A percentile compares a stretch with the other conserved stretches of the same genome.
phyloP scores from a whole-genome alignment of 2,113 vertebrate genomes.

The Malurus melanocephalus region DNA sequence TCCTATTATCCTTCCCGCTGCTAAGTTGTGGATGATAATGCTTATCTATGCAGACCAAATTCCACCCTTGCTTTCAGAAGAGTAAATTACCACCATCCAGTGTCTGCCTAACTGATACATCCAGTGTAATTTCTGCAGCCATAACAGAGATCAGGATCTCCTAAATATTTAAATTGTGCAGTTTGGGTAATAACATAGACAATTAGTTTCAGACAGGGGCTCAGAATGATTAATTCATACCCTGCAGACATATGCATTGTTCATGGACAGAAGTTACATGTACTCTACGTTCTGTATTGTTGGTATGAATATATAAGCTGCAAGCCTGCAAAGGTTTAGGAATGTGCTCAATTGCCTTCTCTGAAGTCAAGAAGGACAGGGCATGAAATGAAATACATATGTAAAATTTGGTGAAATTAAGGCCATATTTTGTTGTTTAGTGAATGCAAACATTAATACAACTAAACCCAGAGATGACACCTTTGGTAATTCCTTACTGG shows the following conservation, averaged over 20 bases:
- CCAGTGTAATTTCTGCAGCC: conserved; percentile 6
- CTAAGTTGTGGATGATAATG: not conserved
- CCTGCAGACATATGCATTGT: conserved; percentile 13
- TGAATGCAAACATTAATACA: not conserved
- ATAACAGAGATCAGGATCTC: conserved; percentile 31
- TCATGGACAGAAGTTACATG: not conserved
- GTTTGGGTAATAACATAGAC: conserved; percentile 40
- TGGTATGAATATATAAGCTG: not conserved
- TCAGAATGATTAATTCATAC: conserved; percentile 32
- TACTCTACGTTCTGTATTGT: not conserved
- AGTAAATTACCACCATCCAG: not conserved
- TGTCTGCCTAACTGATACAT: not conserved
- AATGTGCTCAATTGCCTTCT: not conserved
- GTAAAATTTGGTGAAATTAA: not conserved
- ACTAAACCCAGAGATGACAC: not conserved
- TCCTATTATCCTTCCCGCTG: not conserved
- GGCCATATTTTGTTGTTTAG: not conserved
- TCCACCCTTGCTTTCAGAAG: not conserved
- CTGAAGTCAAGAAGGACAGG: not conserved
- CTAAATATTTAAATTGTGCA: conserved; percentile 47
- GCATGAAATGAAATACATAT: not conserved
- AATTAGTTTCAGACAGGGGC: conserved; percentile 44
- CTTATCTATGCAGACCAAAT: not conserved
- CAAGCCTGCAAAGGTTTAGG: not conserved
- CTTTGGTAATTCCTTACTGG: not conserved